These are phyloP conservation scores for Andrena chrysosceles DNA, from an alignment of 2,888 invertebrate genomes.

Conservation along the genomic window DNA sequence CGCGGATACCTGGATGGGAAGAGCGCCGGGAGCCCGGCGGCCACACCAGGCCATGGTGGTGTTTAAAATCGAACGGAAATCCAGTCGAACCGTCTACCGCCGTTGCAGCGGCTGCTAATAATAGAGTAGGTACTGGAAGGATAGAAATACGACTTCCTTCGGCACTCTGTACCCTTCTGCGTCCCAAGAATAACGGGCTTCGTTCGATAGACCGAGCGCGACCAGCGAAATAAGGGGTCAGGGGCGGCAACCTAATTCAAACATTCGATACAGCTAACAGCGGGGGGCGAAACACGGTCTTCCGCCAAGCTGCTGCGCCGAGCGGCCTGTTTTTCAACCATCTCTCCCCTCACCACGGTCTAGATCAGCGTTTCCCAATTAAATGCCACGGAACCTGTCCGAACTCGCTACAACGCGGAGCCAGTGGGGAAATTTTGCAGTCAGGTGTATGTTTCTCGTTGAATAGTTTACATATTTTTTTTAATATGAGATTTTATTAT, in stretches of 20 bases:
- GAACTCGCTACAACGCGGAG: too few relatives aligned
- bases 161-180: slow-evolving; percentile 58
- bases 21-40: slow-evolving; percentile 18
- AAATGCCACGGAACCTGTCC: too few relatives aligned
- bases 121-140: slow-evolving; percentile 71
- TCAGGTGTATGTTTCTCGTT: too few relatives aligned
- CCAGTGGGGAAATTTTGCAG: too few relatives aligned
- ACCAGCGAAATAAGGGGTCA: slow-evolving; percentile 48
- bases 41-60: slow-evolving; percentile 43
- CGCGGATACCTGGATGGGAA: neutral
- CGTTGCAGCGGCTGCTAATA: slow-evolving; percentile 72
- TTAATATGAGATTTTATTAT: too few relatives aligned
- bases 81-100: slow-evolving; percentile 61
- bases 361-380: too few relatives aligned
- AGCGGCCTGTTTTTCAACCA: neutral
- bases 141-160: slow-evolving; percentile 75
- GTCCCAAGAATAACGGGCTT: slow-evolving; percentile 72
- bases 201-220: slow-evolving; percentile 53
- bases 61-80: slow-evolving; percentile 72
- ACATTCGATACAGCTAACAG: slow-evolving; percentile 34
- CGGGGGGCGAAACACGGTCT: neutral
- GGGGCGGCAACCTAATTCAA: slow-evolving; percentile 56
- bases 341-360: too few relatives aligned
- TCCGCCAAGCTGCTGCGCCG: neutral
- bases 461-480: too few relatives aligned